Evolutionary conservation across 1,140 invertebrate genomes (phyloP), one percentile per base, ranked within the genome.

Genomic region (Protaetia brevitarsis): DNA sequence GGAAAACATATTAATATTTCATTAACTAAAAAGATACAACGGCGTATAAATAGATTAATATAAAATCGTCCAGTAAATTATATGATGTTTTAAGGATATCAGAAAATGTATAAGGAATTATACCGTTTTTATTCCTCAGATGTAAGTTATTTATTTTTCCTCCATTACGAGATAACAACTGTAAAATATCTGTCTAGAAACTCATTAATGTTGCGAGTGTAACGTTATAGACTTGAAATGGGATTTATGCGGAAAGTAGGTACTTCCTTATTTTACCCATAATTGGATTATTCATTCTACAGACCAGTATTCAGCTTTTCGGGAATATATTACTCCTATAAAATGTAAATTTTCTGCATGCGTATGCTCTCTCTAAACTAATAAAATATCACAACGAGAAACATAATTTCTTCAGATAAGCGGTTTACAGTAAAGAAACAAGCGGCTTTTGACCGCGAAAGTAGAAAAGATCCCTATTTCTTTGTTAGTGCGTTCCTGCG

Each of bases 1-100:
- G 77, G 76, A 76, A 78, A 78, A 31, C 11, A 59, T 26, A 51
- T 26, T 21, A 23, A 7, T 37, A 37, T n/a, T n/a, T n/a, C n/a
- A n/a, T n/a, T 16, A 37, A 37, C 5, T 37, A 11, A 37, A 10
- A n/a, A n/a, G n/a, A n/a, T n/a, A n/a, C n/a, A n/a, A n/a, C n/a
- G n/a, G n/a, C n/a, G n/a, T n/a, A n/a, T n/a, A n/a, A n/a, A n/a
- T n/a, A n/a, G n/a, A n/a, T n/a, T n/a, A n/a, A n/a, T n/a, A n/a
- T n/a, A n/a, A n/a, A n/a, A n/a, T n/a, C n/a, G n/a, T n/a, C n/a
- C n/a, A n/a, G n/a, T n/a, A n/a, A n/a, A n/a, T n/a, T n/a, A n/a
- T n/a, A n/a, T n/a, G n/a, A n/a, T n/a, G n/a, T n/a, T n/a, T n/a
- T n/a, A n/a, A n/a, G n/a, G n/a, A n/a, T n/a, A n/a, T n/a, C n/a